These are phyloP conservation scores for Oncorhynchus kisutch DNA, from an alignment of 2,113 vertebrate genomes.

Conservation along the genomic window DNA sequence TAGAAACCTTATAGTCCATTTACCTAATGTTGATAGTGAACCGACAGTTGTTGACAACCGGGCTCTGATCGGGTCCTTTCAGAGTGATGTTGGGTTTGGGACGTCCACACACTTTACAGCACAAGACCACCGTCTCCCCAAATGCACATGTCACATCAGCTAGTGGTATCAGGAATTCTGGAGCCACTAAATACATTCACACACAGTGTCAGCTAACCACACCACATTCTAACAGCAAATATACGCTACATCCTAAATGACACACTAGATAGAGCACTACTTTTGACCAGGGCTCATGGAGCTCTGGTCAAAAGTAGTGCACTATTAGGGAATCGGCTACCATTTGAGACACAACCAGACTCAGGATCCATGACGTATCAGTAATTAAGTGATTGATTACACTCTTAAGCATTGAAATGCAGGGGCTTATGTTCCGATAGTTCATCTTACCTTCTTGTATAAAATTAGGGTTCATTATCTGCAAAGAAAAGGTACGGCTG, in stretches of 20 bases:
- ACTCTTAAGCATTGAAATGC: neutral
- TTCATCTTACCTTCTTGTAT: slow-evolving; percentile 94
- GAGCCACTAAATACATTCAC: slow-evolving; percentile 79
- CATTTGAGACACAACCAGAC: too few species aligned
- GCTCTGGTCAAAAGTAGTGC: too few species aligned
- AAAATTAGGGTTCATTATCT: slow-evolving; percentile 99
- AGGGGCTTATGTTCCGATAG: too few species aligned
- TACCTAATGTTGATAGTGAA: slow-evolving; percentile 79
- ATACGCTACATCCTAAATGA: too few species aligned
- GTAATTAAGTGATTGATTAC: neutral
- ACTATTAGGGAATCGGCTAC: too few species aligned
- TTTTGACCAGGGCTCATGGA: neutral
- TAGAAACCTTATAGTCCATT: neutral
- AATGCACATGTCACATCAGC: slow-evolving; percentile 91
- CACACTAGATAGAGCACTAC: neutral
- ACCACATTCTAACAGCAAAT: too few species aligned
- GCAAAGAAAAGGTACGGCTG: slow-evolving; percentile 66
- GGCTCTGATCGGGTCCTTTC: slow-evolving; percentile 92
- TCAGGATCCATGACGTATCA: too few species aligned
- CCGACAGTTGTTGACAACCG: slow-evolving; percentile 85
- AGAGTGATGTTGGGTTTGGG: slow-evolving; percentile 90
- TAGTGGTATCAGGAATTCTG: slow-evolving; percentile 92
- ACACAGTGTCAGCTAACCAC: neutral
- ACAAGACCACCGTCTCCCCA: slow-evolving; percentile 90
- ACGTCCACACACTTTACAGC: slow-evolving; percentile 94